phyloP scores from a whole-genome alignment of 2,113 vertebrate genomes.

The Trochalopteron elliotii region DNA sequence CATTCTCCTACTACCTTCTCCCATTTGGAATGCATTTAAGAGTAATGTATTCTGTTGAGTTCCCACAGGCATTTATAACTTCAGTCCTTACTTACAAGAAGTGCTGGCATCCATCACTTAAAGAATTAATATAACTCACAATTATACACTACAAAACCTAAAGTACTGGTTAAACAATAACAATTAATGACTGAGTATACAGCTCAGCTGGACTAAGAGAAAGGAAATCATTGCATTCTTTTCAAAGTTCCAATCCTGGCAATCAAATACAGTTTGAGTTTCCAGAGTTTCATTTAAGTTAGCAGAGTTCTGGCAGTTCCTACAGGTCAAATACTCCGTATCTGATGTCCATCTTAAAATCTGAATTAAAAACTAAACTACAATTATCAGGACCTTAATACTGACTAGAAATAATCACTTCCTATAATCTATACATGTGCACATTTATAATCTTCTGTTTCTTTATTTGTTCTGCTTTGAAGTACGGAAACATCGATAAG shows the following conservation, averaged over 20 bases:
- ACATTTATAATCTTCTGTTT: neutral
- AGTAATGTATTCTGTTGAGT: neutral
- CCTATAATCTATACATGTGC: neutral
- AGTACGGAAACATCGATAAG: neutral
- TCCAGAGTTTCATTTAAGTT: neutral
- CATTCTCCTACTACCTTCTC: neutral
- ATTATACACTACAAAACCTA: neutral
- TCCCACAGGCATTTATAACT: accelerated
- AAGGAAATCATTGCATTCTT: neutral
- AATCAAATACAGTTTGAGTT: neutral
- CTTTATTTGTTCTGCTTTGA: neutral
- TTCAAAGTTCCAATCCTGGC: neutral
- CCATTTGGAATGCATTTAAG: neutral
- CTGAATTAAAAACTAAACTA: neutral
- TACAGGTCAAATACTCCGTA: neutral
- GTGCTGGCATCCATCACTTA: neutral
- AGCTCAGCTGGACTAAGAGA: neutral
- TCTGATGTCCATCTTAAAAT: neutral
- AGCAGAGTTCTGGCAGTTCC: neutral
- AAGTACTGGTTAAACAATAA: neutral
- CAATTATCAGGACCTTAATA: neutral
- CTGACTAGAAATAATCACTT: neutral
- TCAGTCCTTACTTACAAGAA: neutral
- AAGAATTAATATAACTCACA: neutral
- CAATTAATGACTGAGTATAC: neutral